These are phyloP conservation scores for Maccullochella peelii DNA, from an alignment of 2,113 vertebrate genomes.

Conservation along the genomic window DNA sequence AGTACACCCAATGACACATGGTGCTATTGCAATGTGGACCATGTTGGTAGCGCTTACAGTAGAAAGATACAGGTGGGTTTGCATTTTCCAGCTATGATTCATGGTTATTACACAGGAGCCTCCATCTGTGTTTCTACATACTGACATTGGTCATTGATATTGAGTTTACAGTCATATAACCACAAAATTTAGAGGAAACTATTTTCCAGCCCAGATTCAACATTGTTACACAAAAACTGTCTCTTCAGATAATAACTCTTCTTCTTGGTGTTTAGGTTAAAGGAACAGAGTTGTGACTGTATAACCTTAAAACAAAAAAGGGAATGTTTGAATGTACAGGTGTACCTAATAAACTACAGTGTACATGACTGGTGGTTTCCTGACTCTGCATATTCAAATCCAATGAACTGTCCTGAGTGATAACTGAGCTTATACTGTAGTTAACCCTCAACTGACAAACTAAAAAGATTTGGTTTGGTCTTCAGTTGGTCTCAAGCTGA, in stretches of 20 bases:
- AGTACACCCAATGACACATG: neutral
- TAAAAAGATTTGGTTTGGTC: neutral
- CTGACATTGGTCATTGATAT: neutral
- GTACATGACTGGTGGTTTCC: neutral
- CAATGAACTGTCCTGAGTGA: neutral
- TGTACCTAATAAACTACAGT: neutral
- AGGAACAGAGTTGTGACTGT: no score
- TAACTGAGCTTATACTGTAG: neutral
- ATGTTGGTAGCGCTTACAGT: neutral
- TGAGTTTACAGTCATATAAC: neutral
- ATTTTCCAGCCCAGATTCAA: neutral
- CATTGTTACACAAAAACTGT: no score
- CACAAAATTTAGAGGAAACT: neutral
- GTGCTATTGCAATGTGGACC: neutral
- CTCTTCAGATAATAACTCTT: no score
- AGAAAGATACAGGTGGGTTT: neutral
- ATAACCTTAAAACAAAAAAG: no score
- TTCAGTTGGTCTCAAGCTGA: neutral
- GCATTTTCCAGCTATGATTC: neutral
- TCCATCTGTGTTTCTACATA: neutral
- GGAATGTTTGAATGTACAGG: neutral
- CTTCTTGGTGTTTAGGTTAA: no score
- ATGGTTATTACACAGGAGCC: neutral
- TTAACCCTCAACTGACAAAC: neutral
- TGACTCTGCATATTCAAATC: neutral